Base-by-base conservation (phyloP, 2,888 invertebrate genomes). In the Saturnia japonica region DNA sequence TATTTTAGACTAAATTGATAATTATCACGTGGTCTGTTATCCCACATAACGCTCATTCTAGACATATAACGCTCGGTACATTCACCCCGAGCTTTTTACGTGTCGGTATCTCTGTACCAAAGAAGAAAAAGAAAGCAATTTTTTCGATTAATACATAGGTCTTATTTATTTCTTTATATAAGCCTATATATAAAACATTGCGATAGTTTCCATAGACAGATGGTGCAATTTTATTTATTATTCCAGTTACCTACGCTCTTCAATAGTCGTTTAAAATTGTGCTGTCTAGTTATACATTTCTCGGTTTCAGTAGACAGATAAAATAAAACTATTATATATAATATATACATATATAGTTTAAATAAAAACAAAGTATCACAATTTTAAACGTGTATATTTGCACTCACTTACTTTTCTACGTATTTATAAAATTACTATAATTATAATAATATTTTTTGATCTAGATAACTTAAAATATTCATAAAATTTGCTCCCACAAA, bases 21-120 rank as follows among this genome's bases (percentile, higher is more conserved):
- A 88, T 88, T 91, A 92, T 93, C 92, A 92, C 92, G 92, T 91
- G 89, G 90, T 89, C 88, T 85, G 84, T 87, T 85, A 88, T 81
- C 82, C 85, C 90, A 88, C 79, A 82, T 72, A 68, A 67, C 70
- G 64, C 66, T 40, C 64, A 69, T 25, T 22, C 51, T 25, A 51
- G 40, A 64, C 69, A 51, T 51, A 69, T 60, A 51, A 66, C 12
- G 25, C 43, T 62, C 47, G 69, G 25, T 8, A 11, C 40, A 66
- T 64, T 47, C 25, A 43, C 12, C 47, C 19, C 19, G 47, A 51
- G 47, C 19, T 51, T 19, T 51, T 19, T 19, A 7, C 16, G 19
- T 51, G 16, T 51, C 19, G 19, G 47, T 51, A 51, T 51, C 47
- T 51, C 47, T 19, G 47, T 14, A 2, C 19, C 1, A 19, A 51